Conservation (phyloP, 1,140 invertebrate species). For the Trachelipus rathkii region DNA sequence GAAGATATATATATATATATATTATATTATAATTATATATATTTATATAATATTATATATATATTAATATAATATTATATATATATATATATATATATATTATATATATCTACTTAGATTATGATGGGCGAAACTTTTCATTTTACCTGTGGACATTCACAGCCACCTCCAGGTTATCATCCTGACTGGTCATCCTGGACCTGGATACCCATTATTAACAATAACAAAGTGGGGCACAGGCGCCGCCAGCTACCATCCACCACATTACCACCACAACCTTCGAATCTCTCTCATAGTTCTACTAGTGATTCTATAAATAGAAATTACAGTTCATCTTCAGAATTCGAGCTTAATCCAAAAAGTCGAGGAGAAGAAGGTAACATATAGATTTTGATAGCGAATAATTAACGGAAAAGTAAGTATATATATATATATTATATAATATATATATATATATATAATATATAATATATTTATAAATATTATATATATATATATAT, state of each 20-base stretch:
- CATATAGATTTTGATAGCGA: slow-evolving; percentile 43
- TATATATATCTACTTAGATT: slow-evolving; percentile 17
- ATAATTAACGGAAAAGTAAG: slow-evolving; percentile 40
- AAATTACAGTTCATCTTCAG: background rate
- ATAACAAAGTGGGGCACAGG: background rate
- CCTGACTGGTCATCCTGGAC: too few relatives aligned
- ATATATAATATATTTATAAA: too few relatives aligned
- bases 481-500: too few relatives aligned
- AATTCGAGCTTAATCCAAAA: slow-evolving; percentile 29
- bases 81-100: too few relatives aligned
- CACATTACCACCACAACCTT: background rate
- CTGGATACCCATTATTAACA: background rate
- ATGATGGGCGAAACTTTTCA: slow-evolving; percentile 43
- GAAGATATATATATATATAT: too few relatives aligned
- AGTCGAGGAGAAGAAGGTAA: slow-evolving; percentile 47
- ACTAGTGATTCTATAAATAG: background rate
- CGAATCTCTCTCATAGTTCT: background rate
- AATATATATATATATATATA: too few relatives aligned
- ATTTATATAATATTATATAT: too few relatives aligned
- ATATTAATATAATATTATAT: too few relatives aligned
- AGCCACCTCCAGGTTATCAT: slow-evolving; percentile 58
- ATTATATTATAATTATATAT: too few relatives aligned
- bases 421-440: background rate
- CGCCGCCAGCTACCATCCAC: too few relatives aligned
- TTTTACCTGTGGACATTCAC: slow-evolving; percentile 53